Base-by-base conservation (phyloP, 2,888 invertebrate species). In the Seira ritae region DNA sequence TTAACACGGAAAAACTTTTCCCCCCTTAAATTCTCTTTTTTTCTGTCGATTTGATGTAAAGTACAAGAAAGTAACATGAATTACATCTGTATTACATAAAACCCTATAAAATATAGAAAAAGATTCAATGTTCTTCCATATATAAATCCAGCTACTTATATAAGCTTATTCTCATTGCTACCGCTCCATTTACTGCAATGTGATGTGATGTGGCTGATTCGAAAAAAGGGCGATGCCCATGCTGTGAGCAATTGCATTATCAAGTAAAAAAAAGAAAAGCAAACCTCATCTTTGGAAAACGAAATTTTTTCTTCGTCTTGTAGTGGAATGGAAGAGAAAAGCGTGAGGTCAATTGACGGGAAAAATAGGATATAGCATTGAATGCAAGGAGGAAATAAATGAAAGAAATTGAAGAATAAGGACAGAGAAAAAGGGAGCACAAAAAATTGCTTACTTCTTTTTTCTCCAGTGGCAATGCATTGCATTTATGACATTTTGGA, bases 271-370 rank as follows among this genome's bases (percentile, higher is more conserved):
- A 31, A 31, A 31, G 31, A 31, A 31, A 31, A 31, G 31, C 31
- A 31, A 31, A 31, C 31, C 31, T 31, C 31, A 31, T 31, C 31
- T 31, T 31, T 31, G 31, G 8, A 31, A 31, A 2, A 31, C 31
- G 8, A 4, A 4, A 4, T 31, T 31, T 31, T 31, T 31, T 31
- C 31, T 31, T 31, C n/a, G n/a, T n/a, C n/a, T n/a, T n/a, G n/a
- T n/a, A n/a, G 31, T 31, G 31, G 31, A 31, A 31, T 31, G 31
- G 8, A 31, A 31, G 31, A 31, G 8, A 42, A 50, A 77, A 42
- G 65, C 17, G 23, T 55, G 71, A 71, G 81, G 76, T 81, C 81
- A 81, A 81, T 81, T 81, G 81, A 81, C 81, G 67, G 71, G 81
- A 81, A 81, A 81, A 81, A 50, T 31, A 60, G 76, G 81, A 70